These are phyloP conservation scores for Serinus canaria DNA, from an alignment of 2,113 vertebrate genomes.

Conservation along the genomic window DNA sequence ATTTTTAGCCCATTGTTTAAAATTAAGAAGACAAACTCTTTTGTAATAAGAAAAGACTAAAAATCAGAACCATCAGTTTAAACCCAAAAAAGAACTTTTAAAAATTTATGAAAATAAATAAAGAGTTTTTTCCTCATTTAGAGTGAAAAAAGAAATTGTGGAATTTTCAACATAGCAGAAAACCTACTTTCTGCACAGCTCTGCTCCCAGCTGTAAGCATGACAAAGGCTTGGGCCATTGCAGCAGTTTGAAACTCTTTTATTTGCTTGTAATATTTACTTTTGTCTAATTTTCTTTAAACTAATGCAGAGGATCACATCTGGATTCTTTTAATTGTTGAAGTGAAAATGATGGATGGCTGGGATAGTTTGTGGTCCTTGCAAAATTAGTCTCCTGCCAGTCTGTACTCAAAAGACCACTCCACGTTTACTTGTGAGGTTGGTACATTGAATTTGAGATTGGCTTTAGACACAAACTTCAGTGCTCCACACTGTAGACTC, in stretches of 20 bases:
- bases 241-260: not conserved
- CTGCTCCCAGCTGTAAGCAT: not conserved
- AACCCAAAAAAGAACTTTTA: not conserved
- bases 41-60: not conserved
- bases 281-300: not conserved
- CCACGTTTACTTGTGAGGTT: not conserved
- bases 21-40: not conserved
- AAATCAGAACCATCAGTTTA: not conserved
- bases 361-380: not conserved
- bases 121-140: not conserved
- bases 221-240: not conserved
- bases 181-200: not conserved
- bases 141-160: not conserved
- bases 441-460: not conserved
- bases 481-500: not conserved
- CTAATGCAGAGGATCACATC: not conserved
- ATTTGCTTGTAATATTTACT: not conserved
- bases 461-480: not conserved
- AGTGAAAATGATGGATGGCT: not conserved
- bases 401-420: not conserved
- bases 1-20: slow-evolving; percentile 5
- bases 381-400: not conserved
- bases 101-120: not conserved
- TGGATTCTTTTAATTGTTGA: not conserved
- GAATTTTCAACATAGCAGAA: not conserved